phyloP scores from a whole-genome alignment of 1,140 invertebrate species.

The Caenorhabditis tropicalis region DNA sequence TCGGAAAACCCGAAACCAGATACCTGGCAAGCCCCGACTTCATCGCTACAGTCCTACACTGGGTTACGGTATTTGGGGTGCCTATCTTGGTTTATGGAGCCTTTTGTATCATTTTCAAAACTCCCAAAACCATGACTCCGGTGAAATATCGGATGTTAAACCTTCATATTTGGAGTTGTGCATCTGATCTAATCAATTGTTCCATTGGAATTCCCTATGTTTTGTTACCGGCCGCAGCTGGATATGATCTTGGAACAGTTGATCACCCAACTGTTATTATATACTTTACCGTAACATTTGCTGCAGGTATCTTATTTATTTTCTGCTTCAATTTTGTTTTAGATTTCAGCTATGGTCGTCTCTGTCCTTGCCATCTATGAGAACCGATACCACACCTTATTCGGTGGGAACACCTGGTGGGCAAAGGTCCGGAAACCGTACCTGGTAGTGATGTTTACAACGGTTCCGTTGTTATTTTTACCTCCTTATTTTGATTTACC shows the following conservation, averaged over 20 bases:
- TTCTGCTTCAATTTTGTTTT: neutral
- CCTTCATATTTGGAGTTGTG: neutral
- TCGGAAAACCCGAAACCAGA: too few relatives aligned
- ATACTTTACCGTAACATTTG: neutral
- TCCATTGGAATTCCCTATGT: neutral
- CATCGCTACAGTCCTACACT: neutral
- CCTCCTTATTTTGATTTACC: too few relatives aligned
- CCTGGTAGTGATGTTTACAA: too few relatives aligned
- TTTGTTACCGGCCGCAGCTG: neutral
- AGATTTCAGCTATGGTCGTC: neutral
- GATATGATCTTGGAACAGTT: neutral
- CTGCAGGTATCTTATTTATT: neutral
- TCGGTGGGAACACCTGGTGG: too few relatives aligned
- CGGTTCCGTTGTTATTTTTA: too few relatives aligned
- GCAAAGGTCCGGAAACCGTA: too few relatives aligned
- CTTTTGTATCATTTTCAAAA: neutral
- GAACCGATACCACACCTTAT: neutral
- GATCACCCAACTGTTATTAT: neutral
- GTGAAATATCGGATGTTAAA: neutral
- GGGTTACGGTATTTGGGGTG: neutral
- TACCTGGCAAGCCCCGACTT: neutral
- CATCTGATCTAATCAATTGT: neutral
- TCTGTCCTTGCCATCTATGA: neutral
- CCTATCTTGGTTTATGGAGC: neutral
- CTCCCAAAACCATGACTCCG: neutral